Evolutionary conservation across 2,113 vertebrate species (phyloP).

Genomic region (Chelonoidis abingdonii): DNA sequence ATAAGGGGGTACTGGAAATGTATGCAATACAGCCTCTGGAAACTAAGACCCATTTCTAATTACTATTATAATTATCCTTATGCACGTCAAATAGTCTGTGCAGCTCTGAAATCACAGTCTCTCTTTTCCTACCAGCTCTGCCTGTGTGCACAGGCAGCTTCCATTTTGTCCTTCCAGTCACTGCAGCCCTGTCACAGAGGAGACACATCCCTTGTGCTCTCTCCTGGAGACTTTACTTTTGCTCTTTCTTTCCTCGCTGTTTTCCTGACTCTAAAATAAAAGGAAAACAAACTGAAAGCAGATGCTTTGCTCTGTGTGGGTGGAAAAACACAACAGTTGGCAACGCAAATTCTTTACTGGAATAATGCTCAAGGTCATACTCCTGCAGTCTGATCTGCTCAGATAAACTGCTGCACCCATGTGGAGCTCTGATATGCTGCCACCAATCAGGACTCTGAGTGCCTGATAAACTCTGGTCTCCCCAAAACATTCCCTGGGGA

Average conservation of each 20-base stretch:
- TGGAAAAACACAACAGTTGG: not conserved
- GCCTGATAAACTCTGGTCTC: too few relatives aligned
- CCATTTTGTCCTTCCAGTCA: not conserved
- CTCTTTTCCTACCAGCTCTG: not conserved
- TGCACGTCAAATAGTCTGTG: not conserved
- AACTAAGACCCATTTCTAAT: too few relatives aligned
- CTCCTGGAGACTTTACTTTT: not conserved
- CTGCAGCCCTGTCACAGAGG: not conserved
- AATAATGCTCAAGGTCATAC: not conserved
- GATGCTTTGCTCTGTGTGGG: not conserved
- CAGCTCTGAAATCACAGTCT: not conserved
- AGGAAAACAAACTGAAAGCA: not conserved
- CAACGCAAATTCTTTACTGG: not conserved
- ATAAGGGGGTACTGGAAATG: not conserved
- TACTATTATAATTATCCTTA: not conserved
- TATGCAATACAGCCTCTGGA: too few relatives aligned
- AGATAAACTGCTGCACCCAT: not conserved
- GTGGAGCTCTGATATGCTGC: not conserved
- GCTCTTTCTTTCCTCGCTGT: not conserved
- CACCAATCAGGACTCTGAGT: too few relatives aligned
- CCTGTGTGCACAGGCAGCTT: not conserved
- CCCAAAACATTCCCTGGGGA: too few relatives aligned
- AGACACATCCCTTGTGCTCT: not conserved
- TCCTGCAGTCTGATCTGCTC: not conserved
- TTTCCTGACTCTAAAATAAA: not conserved